A percentile compares a stretch with the other conserved stretches of the same genome.
Evolutionary conservation across 2,113 vertebrate genomes (phyloP).

Genomic region (Xiphophorus hellerii): DNA sequence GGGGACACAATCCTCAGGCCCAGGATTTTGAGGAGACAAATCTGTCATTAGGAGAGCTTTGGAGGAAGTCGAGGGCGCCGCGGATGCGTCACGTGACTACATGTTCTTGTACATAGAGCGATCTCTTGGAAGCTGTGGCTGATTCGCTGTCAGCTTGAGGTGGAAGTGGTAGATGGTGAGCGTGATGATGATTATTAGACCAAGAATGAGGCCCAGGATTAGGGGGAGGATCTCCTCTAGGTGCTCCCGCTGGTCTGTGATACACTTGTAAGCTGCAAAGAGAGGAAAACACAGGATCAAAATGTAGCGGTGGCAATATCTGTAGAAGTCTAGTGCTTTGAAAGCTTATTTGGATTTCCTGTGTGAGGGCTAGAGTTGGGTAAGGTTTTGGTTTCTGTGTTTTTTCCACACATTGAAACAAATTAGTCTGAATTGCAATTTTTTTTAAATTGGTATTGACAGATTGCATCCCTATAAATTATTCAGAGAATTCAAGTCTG

Average conservation of each 20-base stretch:
- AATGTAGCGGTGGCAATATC: background rate
- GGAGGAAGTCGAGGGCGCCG: slow-evolving; percentile 19
- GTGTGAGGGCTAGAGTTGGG: background rate
- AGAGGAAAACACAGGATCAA: slow-evolving; percentile 23
- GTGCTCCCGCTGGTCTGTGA: slow-evolving; percentile 92
- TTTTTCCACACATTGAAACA: no score
- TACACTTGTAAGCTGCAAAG: slow-evolving; percentile 91
- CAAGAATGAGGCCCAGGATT: slow-evolving; percentile 91
- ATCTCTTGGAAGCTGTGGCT: slow-evolving; percentile 91
- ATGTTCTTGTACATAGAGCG: slow-evolving; percentile 98
- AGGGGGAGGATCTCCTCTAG: slow-evolving; percentile 94
- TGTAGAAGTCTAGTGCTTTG: background rate
- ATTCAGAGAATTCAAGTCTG: background rate
- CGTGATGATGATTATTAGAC: slow-evolving; percentile 89
- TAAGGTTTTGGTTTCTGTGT: background rate
- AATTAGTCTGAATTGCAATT: no score
- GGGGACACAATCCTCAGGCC: slow-evolving; percentile 33
- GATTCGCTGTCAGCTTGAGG: slow-evolving; percentile 91
- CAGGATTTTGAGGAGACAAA: slow-evolving; percentile 34
- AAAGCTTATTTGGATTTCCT: background rate
- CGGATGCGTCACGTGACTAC: slow-evolving; percentile 68
- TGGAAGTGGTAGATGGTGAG: slow-evolving; percentile 93
- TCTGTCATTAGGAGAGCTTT: slow-evolving; percentile 50
- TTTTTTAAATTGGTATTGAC: no score
- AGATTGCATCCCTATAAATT: background rate